Evolutionary conservation across 2,113 vertebrate genomes (phyloP).

Genomic region (Microcebus jonahi): DNA sequence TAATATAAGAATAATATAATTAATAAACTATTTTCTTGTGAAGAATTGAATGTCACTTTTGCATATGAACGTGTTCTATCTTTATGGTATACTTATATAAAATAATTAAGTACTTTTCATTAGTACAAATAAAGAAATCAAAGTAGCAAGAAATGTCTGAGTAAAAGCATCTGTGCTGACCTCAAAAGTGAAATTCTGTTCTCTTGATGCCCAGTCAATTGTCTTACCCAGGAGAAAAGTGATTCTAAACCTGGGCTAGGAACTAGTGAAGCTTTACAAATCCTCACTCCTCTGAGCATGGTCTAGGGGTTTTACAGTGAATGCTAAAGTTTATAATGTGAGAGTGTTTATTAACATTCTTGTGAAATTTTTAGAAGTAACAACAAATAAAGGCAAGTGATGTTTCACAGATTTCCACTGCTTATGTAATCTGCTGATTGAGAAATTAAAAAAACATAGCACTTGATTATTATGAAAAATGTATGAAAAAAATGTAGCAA

Average conservation of each 20-base stretch:
- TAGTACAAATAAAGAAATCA: constrained; percentile 35
- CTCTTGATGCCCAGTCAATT: not conserved
- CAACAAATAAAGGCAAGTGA: constrained; percentile 46
- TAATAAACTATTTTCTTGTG: constrained; percentile 46
- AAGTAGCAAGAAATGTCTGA: not conserved
- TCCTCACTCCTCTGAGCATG: not conserved
- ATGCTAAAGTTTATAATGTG: not conserved
- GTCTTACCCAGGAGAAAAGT: not conserved
- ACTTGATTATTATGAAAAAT: not conserved
- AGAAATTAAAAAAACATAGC: not conserved
- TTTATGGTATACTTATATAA: not conserved
- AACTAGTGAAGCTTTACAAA: not conserved
- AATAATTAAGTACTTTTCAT: constrained; percentile 53
- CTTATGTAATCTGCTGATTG: not conserved
- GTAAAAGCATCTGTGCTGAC: not conserved
- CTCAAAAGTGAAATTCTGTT: constrained; percentile 36
- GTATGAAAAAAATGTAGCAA: not conserved
- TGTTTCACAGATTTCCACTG: not conserved
- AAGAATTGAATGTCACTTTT: not conserved
- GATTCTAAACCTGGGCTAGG: not conserved
- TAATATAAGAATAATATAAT: constrained; percentile 14
- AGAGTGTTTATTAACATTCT: not conserved
- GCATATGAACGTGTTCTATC: not conserved
- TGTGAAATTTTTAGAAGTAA: not conserved
- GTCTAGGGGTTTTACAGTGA: not conserved